phyloP scores from a whole-genome alignment of 2,113 vertebrate genomes.

The Neopipo cinnamomea region DNA sequence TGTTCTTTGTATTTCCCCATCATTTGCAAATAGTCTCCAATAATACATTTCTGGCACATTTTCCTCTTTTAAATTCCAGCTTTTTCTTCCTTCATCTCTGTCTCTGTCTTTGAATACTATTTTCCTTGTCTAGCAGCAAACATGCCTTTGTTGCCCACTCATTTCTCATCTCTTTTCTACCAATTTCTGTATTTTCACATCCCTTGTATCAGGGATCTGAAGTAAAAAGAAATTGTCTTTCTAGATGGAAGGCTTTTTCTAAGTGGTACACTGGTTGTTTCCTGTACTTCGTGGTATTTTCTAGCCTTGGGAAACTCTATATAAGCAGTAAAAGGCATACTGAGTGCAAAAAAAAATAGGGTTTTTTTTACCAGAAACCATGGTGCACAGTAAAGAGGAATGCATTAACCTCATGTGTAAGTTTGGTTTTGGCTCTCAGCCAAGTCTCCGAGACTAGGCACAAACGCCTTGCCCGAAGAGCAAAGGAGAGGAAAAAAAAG shows the following conservation, averaged over 20 bases:
- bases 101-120: neutral
- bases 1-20: neutral
- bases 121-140: conserved; percentile 11
- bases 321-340: neutral
- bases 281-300: neutral
- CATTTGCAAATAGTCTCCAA: neutral
- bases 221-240: neutral
- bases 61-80: conserved; percentile 1
- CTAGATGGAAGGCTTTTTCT: neutral
- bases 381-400: neutral
- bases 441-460: too few species aligned
- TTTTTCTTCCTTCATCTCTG: neutral
- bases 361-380: neutral
- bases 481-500: too few species aligned
- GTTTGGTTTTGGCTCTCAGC: too few species aligned
- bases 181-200: conserved; percentile 17
- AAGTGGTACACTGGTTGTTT: neutral
- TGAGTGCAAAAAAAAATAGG: neutral
- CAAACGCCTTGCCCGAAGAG: too few species aligned
- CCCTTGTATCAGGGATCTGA: neutral
- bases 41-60: neutral
- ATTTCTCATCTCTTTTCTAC: conserved; percentile 34
- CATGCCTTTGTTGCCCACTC: neutral
- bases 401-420: neutral
- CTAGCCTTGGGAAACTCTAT: neutral